Base-by-base conservation (phyloP, 2,113 vertebrate genomes). In the Rhea americana region DNA sequence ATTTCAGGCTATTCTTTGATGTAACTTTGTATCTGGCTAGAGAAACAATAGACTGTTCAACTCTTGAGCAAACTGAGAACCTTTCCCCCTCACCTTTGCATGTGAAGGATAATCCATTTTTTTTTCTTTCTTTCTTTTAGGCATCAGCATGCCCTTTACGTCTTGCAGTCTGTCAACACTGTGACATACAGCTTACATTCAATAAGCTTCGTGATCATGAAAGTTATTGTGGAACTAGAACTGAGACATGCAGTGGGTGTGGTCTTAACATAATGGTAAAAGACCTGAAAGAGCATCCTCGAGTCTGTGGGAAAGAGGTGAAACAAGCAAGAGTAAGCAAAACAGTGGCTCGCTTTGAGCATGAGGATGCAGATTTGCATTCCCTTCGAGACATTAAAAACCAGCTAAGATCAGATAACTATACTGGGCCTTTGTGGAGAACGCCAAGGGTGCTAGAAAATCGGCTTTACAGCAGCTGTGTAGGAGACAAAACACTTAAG, bases 181-280 rank as follows among this genome's bases (percentile, higher is more conserved):
- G 99, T 50, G 98, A 99, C 83, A 96, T 99, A 81, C 99, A 99
- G 96, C 97, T 99, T 28, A 90, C 97, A 45, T 98, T 98, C 93
- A 96, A 94, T 93, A 98, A 98, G 90, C 97, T 98, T 32, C 97
- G 97, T 95, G 98, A 99, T 19, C 99, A 99, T 3, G 98, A 99
- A 84, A 98, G 98, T 28, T 99, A 98, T 94, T 99, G 99, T 13
- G 99, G 99, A 4, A 98, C 99, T 17, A 97, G 99, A 75, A 99
- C 99, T 0, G 99, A 99, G 96, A 97, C 95, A 4, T 99, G 99
- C 68, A 93, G 94, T 4, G 81, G n/a, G 26, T 99, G 99, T 93
- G 98, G 98, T 30, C 98, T 94, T 76, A 98, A 99, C 19, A 59
- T 99, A 30, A 97, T 99, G 98, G 82, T 99, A 87, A 98, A 97